A percentile compares a stretch with the other conserved stretches of the same genome.
phyloP scores from a whole-genome alignment of 2,888 invertebrate genomes.

The Dicyrtoma fusca region DNA sequence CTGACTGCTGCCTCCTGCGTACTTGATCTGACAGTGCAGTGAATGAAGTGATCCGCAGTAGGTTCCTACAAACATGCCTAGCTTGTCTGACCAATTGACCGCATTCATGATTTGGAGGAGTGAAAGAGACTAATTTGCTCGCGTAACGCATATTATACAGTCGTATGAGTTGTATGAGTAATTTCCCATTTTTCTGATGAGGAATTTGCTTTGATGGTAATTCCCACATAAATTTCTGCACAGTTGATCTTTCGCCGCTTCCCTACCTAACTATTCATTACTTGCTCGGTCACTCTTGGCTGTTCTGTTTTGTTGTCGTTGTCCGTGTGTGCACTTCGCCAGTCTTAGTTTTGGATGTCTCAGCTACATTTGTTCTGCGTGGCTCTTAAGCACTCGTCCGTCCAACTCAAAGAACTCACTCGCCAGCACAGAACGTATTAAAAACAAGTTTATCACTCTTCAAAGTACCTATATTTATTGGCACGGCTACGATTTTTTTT shows the following conservation, averaged over 20 bases:
- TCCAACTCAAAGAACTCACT: background rate
- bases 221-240: background rate
- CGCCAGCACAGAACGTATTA: background rate
- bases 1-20: no score
- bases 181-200: conserved; percentile 5
- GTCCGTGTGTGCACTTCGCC: no score
- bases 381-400: background rate
- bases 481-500: no score
- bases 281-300: background rate
- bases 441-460: no score
- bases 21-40: background rate
- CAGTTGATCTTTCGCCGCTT: conserved; percentile 11
- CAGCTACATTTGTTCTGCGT: background rate
- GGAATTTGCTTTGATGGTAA: conserved; percentile 10
- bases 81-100: conserved; percentile 7
- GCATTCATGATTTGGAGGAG: conserved; percentile 17
- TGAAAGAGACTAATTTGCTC: conserved; percentile 17
- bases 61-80: background rate
- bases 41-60: background rate
- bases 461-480: no score
- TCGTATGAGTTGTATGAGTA: background rate
- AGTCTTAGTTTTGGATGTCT: background rate
- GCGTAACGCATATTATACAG: conserved; percentile 15
- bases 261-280: background rate
- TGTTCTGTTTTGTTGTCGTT: background rate